phyloP scores from a whole-genome alignment of 2,888 invertebrate genomes.

The Laothoe populi region DNA sequence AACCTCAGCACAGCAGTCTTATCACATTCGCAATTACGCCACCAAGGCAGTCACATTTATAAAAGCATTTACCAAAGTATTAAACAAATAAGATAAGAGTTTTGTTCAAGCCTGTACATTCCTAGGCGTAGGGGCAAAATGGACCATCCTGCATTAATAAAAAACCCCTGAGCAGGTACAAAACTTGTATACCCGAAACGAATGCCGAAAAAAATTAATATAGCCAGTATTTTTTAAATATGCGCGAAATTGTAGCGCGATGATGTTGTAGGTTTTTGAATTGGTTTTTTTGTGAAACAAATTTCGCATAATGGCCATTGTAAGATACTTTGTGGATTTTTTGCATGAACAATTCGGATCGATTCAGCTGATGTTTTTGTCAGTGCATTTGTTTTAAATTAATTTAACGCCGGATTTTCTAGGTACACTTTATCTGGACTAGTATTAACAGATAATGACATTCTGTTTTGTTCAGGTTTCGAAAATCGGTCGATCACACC shows the following conservation, averaged over 20 bases:
- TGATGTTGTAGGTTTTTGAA: conserved; percentile 52
- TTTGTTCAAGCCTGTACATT: conserved; percentile 53
- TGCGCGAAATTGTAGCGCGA: conserved; percentile 63
- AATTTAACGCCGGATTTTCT: conserved; percentile 20
- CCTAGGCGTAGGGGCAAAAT: conserved; percentile 53
- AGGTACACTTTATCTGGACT: background rate
- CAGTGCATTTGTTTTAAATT: conserved; percentile 15
- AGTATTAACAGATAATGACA: background rate
- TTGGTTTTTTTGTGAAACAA: conserved; percentile 38
- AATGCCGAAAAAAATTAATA: conserved; percentile 35
- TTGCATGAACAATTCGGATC: conserved; percentile 22
- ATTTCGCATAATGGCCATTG: conserved; percentile 23
- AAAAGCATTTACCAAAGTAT: too few relatives aligned
- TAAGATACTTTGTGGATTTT: conserved; percentile 16
- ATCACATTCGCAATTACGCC: too few relatives aligned
- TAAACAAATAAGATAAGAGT: conserved; percentile 26
- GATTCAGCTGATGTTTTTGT: conserved; percentile 1
- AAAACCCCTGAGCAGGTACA: conserved; percentile 60
- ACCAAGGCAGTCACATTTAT: too few relatives aligned
- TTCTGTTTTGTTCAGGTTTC: background rate
- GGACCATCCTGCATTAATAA: conserved; percentile 54
- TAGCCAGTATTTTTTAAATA: conserved; percentile 44
- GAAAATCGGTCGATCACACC: background rate
- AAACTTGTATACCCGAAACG: conserved; percentile 50
- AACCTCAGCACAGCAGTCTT: too few relatives aligned